phyloP scores from a whole-genome alignment of 2,888 invertebrate genomes.

The Tenthredo amoena region DNA sequence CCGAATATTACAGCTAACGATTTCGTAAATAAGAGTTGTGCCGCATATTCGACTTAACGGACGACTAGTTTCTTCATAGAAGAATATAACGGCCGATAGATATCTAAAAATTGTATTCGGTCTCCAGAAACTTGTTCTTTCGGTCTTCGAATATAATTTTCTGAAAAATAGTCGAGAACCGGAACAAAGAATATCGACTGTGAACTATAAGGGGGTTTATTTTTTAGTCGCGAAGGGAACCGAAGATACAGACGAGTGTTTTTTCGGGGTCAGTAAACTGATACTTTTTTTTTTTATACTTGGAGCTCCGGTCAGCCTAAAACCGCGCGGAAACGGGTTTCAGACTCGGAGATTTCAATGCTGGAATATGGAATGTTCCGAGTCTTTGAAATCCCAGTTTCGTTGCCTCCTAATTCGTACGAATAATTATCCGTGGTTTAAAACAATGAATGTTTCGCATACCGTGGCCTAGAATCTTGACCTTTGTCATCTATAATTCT shows the following conservation, averaged over 20 bases:
- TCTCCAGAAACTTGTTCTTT: background rate
- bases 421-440: background rate
- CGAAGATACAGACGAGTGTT: slow-evolving; percentile 22
- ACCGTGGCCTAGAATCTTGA: slow-evolving; percentile 33
- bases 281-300: slow-evolving; percentile 36
- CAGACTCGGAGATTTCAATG: slow-evolving; percentile 67
- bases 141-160: background rate
- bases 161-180: background rate
- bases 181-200: slow-evolving; percentile 15
- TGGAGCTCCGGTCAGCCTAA: slow-evolving; percentile 26
- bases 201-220: background rate
- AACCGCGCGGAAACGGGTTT: slow-evolving; percentile 56
- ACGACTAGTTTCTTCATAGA: background rate
- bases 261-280: slow-evolving; percentile 49
- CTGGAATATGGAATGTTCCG: slow-evolving; percentile 56
- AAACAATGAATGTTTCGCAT: background rate
- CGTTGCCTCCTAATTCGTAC: background rate
- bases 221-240: slow-evolving; percentile 20
- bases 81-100: background rate
- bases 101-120: background rate
- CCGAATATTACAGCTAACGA: background rate
- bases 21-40: background rate
- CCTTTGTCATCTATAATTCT: slow-evolving; percentile 6
- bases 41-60: no score
- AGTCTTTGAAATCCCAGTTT: background rate